Percentiles rank a stretch among this genome's conserved stretches.
phyloP scores from a whole-genome alignment of 2,888 invertebrate genomes.

The Ganaspis brasiliensis region DNA sequence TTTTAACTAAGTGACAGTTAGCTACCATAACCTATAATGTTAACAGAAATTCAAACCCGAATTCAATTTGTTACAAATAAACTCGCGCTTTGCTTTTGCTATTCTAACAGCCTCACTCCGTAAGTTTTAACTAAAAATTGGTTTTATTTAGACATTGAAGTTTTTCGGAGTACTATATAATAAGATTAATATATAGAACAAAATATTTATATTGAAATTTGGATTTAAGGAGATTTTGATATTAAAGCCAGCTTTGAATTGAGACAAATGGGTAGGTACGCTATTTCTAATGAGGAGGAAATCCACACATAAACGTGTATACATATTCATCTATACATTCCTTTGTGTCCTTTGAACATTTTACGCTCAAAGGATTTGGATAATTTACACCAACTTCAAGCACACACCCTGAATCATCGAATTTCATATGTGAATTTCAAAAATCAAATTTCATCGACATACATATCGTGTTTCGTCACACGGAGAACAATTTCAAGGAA shows the following conservation, averaged over 20 bases:
- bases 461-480: too few species aligned
- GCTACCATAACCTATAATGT: too few species aligned
- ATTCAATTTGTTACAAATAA: too few species aligned
- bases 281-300: neutral
- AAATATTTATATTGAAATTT: neutral
- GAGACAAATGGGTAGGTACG: neutral
- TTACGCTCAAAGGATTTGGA: neutral
- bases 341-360: slow-evolving; percentile 5
- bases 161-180: too few species aligned
- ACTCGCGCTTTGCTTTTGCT: too few species aligned
- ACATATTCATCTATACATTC: neutral
- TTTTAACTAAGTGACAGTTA: too few species aligned
- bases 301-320: neutral
- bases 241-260: slow-evolving; percentile 9
- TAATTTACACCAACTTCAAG: neutral
- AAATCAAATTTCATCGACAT: neutral
- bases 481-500: neutral
- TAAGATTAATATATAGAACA: too few species aligned
- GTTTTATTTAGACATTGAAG: too few species aligned
- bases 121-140: too few species aligned
- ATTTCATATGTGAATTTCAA: neutral
- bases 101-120: too few species aligned
- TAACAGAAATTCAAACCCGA: too few species aligned
- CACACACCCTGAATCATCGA: neutral
- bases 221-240: neutral